A percentile compares a stretch with the other conserved stretches of the same genome.
Conservation (phyloP, 2,113 vertebrate genomes). For the Clarias magur region DNA sequence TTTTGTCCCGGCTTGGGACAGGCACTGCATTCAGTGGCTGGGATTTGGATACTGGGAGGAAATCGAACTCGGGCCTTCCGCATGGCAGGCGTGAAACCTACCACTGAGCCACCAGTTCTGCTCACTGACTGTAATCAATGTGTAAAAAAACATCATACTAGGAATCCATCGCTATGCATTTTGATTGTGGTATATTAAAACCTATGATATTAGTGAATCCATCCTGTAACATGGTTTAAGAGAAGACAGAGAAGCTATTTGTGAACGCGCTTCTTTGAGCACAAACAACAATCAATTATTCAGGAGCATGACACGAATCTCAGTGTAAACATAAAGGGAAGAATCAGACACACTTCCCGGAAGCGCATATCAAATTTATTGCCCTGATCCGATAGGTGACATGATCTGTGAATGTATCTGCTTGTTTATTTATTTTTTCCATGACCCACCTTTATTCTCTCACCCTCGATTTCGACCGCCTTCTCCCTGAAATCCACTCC, state of each 20-base stretch:
- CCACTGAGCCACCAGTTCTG: neutral
- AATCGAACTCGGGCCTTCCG: too few relatives aligned
- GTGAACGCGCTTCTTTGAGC: neutral
- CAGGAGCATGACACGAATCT: neutral
- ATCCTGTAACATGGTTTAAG: neutral
- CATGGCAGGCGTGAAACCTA: too few relatives aligned
- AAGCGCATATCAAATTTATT: neutral
- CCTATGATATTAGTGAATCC: neutral
- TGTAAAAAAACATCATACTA: neutral
- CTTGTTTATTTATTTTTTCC: neutral
- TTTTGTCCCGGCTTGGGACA: too few relatives aligned
- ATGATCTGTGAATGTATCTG: neutral
- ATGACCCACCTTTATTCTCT: slow-evolving; percentile 89
- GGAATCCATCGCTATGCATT: neutral
- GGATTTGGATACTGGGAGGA: too few relatives aligned
- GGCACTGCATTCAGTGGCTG: too few relatives aligned
- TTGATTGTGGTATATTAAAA: neutral
- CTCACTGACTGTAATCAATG: neutral
- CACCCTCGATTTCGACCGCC: slow-evolving; percentile 93
- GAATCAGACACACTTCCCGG: neutral
- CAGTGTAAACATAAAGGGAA: slow-evolving; percentile 20
- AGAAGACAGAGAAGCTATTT: neutral
- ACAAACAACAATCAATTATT: neutral
- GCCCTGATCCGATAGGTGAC: neutral
- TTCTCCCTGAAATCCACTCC: slow-evolving; percentile 97